Evolutionary conservation across 2,888 invertebrate species (phyloP).

Genomic region (Timandra comae): DNA sequence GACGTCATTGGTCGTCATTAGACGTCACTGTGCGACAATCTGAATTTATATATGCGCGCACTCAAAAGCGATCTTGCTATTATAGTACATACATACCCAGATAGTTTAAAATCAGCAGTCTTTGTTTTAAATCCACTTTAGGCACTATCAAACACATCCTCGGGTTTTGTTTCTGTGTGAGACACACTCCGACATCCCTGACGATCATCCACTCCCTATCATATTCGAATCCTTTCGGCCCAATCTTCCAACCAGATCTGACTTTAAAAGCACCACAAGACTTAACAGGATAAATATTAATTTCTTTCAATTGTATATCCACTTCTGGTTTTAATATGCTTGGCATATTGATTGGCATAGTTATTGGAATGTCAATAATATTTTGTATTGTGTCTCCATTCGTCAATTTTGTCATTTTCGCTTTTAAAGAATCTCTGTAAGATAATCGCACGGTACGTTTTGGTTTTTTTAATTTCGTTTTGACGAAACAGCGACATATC

Average conservation of each 20-base stretch:
- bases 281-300: conserved; percentile 89
- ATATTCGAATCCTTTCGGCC: conserved; percentile 86
- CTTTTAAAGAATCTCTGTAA: conserved; percentile 16
- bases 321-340: conserved; percentile 26
- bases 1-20: too few species aligned
- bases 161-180: conserved; percentile 92
- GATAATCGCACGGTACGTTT: conserved; percentile 41
- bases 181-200: conserved; percentile 85
- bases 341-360: too few species aligned
- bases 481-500: conserved; percentile 85
- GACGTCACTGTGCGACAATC: too few species aligned
- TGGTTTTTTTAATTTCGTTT: conserved; percentile 36
- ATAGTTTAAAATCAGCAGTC: too few species aligned
- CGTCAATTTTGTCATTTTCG: conserved; percentile 12
- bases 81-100: neutral
- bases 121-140: conserved; percentile 77
- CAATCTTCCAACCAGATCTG: conserved; percentile 81
- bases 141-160: conserved; percentile 88
- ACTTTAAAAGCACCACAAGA: conserved; percentile 90
- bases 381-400: conserved; percentile 20
- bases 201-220: conserved; percentile 97
- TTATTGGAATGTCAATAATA: too few species aligned
- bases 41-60: neutral
- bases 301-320: conserved; percentile 43
- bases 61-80: neutral